Evolutionary conservation across 2,797 vertebrate genomes (phyloP).

Genomic region (Erethizon dorsatum): DNA sequence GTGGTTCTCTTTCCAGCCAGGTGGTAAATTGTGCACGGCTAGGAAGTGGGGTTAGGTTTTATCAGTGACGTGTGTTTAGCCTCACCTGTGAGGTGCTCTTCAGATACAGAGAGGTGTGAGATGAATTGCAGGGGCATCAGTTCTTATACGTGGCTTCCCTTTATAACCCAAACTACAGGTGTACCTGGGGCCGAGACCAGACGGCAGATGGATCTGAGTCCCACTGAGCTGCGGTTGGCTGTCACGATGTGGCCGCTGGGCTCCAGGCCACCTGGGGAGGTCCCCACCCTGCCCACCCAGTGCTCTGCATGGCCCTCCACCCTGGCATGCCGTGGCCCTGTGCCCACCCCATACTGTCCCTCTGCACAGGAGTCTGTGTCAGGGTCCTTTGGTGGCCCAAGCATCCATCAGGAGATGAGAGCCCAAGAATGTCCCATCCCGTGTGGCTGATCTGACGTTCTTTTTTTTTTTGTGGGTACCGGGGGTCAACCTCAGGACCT

Average conservation of each 20-base stretch:
- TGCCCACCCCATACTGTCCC: fast-evolving
- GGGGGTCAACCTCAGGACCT: too few species aligned
- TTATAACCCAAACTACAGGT: background rate
- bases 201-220: fast-evolving
- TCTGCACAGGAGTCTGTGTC: background rate
- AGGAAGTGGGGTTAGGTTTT: background rate
- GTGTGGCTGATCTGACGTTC: background rate
- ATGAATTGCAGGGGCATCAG: fast-evolving
- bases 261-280: fast-evolving
- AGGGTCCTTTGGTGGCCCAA: background rate
- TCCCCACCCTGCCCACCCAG: background rate
- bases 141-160: background rate
- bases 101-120: background rate
- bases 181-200: background rate
- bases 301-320: background rate
- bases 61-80: background rate
- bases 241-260: fast-evolving
- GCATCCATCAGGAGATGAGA: background rate
- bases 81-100: background rate
- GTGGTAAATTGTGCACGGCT: background rate
- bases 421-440: background rate
- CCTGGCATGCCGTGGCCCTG: background rate
- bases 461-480: too few species aligned
- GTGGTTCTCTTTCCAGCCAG: background rate
- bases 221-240: fast-evolving